A percentile compares a stretch with the other conserved stretches of the same genome.
These are phyloP conservation scores for Morpho deidamia DNA, from an alignment of 2,888 invertebrate genomes.

Conservation along the genomic window DNA sequence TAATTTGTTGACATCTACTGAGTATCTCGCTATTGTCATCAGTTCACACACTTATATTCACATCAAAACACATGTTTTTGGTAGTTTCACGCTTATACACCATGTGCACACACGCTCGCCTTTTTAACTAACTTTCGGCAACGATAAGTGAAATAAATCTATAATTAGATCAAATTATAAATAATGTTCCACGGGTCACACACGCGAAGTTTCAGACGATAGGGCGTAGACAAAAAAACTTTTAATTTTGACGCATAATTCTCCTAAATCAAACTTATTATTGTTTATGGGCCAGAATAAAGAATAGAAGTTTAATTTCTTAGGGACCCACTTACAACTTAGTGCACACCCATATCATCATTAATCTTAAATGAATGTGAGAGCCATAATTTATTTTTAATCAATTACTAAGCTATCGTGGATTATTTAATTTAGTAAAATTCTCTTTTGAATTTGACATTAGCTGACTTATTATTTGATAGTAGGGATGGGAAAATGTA, in stretches of 20 bases:
- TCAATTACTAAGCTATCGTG: too few species aligned
- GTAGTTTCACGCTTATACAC: conserved; percentile 43
- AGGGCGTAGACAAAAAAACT: conserved; percentile 54
- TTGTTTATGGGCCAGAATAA: conserved; percentile 16
- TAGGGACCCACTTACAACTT: too few species aligned
- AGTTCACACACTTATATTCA: conserved; percentile 59
- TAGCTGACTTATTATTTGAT: too few species aligned
- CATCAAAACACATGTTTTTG: conserved; percentile 75
- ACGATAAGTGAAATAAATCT: conserved; percentile 55
- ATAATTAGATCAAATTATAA: conserved; percentile 64
- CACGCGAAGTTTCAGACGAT: conserved; percentile 68
- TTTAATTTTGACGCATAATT: conserved; percentile 57
- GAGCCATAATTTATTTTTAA: too few species aligned
- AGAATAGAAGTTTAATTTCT: too few species aligned
- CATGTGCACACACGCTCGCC: conserved; percentile 45
- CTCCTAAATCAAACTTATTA: conserved; percentile 20
- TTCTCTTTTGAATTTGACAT: too few species aligned
- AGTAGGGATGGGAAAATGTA: too few species aligned
- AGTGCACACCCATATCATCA: too few species aligned
- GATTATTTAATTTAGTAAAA: too few species aligned
- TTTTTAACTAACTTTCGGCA: conserved; percentile 51
- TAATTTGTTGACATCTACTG: conserved; percentile 57
- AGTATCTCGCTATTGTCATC: conserved; percentile 47
- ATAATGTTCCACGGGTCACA: conserved; percentile 62
- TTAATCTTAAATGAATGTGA: too few species aligned